Conservation (phyloP, 2,797 vertebrate species). For the Spatula clypeata region DNA sequence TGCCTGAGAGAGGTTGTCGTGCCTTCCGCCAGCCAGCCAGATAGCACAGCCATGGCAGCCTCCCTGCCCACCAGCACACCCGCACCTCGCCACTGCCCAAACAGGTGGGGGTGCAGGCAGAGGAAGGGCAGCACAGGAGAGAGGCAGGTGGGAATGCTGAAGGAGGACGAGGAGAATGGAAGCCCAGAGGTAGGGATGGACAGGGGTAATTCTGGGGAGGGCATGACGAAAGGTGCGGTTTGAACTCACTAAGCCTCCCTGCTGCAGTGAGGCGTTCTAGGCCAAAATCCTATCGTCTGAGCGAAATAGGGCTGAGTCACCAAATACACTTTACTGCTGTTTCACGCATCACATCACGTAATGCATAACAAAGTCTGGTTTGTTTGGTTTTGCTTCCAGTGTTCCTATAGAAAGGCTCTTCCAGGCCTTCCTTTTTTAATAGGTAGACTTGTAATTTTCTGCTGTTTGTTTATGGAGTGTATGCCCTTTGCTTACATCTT, state of each 20-base stretch:
- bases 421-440: neutral
- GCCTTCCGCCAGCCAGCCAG: neutral
- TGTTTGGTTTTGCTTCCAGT: conserved; percentile 1
- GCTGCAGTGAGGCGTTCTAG: neutral
- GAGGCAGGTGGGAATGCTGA: neutral
- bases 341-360: neutral
- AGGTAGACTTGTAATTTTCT: neutral
- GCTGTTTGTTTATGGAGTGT: neutral
- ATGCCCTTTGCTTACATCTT: neutral
- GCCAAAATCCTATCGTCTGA: neutral
- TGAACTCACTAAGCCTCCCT: neutral
- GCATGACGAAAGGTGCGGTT: neutral
- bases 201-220: neutral
- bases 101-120: neutral
- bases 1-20: neutral
- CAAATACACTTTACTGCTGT: neutral
- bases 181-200: neutral
- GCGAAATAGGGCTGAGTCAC: conserved; percentile 34
- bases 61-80: neutral
- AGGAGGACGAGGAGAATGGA: neutral
- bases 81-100: neutral
- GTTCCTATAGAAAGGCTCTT: neutral
- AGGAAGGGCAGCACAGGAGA: neutral
- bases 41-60: accelerated
- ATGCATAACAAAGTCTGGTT: neutral